Conservation (phyloP, 2,113 vertebrate species). For the Scatophagus argus region DNA sequence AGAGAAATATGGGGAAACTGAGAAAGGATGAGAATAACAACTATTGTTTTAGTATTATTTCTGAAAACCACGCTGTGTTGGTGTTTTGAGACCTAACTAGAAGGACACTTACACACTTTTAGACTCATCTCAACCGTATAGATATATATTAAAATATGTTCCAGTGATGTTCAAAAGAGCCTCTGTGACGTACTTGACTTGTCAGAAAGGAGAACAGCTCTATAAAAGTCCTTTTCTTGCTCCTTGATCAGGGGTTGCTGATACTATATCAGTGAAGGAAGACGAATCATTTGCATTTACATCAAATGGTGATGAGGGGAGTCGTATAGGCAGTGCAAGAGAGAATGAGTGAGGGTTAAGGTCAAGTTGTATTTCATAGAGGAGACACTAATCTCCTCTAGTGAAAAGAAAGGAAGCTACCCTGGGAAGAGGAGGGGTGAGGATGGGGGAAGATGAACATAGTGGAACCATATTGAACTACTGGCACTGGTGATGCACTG, state of each 20-base stretch:
- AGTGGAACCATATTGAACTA: conserved; percentile 32
- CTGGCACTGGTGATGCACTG: background rate
- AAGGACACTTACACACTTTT: background rate
- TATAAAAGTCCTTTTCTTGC: conserved; percentile 28
- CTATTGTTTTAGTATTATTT: conserved; percentile 17
- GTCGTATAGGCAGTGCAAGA: conserved; percentile 46
- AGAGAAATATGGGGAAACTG: conserved; percentile 27
- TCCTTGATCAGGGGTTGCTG: conserved; percentile 48
- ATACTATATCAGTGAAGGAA: conserved; percentile 58
- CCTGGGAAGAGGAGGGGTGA: conserved; percentile 29
- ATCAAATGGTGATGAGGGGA: conserved; percentile 73
- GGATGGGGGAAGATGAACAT: conserved; percentile 10
- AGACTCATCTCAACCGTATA: conserved; percentile 6
- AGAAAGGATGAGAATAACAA: conserved; percentile 51
- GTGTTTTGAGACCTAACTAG: conserved; percentile 15
- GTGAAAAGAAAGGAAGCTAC: conserved; percentile 42
- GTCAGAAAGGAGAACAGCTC: conserved; percentile 47
- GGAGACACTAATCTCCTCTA: conserved; percentile 70
- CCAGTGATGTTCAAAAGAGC: conserved; percentile 32
- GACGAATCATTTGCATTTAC: conserved; percentile 78
- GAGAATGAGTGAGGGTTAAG: conserved; percentile 70
- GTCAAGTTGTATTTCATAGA: conserved; percentile 78
- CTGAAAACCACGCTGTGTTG: background rate
- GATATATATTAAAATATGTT: conserved; percentile 23
- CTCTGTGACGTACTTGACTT: conserved; percentile 41